phyloP scores from a whole-genome alignment of 2,113 vertebrate genomes.

The Podarcis cretensis region DNA sequence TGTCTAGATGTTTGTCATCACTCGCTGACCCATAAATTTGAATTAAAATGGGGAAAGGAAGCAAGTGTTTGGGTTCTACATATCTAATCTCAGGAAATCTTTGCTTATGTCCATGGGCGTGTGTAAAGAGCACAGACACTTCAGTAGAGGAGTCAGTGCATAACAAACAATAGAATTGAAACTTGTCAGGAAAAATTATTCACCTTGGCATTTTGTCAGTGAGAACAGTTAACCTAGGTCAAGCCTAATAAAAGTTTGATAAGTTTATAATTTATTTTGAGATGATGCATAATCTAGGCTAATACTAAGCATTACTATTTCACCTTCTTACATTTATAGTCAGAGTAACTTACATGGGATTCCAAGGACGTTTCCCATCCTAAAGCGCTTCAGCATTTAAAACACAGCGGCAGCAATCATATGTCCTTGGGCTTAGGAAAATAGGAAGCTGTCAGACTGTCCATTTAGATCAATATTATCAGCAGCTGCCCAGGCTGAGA shows the following conservation, averaged over 20 bases:
- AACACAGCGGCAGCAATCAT: too few relatives aligned
- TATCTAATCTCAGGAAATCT: background rate
- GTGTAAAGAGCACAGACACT: background rate
- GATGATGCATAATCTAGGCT: background rate
- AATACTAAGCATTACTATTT: background rate
- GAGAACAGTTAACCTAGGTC: background rate
- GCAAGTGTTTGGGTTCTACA: background rate
- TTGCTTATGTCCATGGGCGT: background rate
- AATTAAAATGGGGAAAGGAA: background rate
- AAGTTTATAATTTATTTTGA: background rate
- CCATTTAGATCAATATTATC: background rate
- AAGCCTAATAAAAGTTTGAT: background rate
- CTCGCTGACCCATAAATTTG: background rate
- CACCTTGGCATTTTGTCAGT: background rate
- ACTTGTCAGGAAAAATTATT: background rate
- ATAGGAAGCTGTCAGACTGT: too few relatives aligned
- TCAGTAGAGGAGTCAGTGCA: background rate
- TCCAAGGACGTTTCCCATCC: too few relatives aligned
- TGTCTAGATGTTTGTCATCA: background rate
- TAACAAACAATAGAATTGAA: background rate
- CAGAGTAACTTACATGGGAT: too few relatives aligned
- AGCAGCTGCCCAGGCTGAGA: background rate
- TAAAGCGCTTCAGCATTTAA: too few relatives aligned
- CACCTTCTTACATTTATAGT: background rate
- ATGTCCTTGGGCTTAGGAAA: too few relatives aligned